These are phyloP conservation scores for Argentina silus DNA, from an alignment of 2,797 vertebrate genomes.

Conservation along the genomic window DNA sequence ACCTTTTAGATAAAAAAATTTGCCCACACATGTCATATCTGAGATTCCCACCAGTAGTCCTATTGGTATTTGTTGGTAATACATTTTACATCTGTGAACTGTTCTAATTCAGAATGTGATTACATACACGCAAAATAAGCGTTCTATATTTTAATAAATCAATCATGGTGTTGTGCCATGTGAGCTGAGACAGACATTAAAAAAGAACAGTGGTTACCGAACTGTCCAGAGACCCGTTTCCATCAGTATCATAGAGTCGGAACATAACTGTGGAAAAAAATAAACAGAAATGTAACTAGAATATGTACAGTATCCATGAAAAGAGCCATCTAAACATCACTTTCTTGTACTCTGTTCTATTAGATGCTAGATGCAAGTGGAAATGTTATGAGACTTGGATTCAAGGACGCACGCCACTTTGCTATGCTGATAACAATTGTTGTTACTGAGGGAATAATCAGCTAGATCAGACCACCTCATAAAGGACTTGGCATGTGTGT, in stretches of 20 bases:
- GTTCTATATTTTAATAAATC: too few relatives aligned
- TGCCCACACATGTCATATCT: too few relatives aligned
- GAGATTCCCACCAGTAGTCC: too few relatives aligned
- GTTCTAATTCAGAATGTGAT: too few relatives aligned
- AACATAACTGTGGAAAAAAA: slow-evolving; percentile 89
- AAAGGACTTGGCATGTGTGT: slow-evolving; percentile 23
- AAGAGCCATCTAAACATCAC: too few relatives aligned
- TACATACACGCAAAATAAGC: too few relatives aligned
- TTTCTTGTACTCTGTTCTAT: neutral
- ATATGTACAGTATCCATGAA: neutral
- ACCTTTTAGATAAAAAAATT: too few relatives aligned
- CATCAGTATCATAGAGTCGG: slow-evolving; percentile 94
- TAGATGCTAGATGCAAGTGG: neutral
- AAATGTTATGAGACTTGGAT: neutral
- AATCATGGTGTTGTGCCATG: too few relatives aligned
- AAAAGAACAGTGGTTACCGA: slow-evolving; percentile 78
- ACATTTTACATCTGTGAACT: too few relatives aligned
- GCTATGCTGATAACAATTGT: neutral
- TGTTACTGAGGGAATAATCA: neutral
- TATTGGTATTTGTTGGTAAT: too few relatives aligned
- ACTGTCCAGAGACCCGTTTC: slow-evolving; percentile 91
- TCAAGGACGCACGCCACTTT: neutral
- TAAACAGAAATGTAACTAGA: slow-evolving; percentile 19
- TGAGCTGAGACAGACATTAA: too few relatives aligned
- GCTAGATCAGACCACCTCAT: neutral